Base-by-base conservation (phyloP, 2,888 invertebrate species). In the Caradrina clavipalpis region DNA sequence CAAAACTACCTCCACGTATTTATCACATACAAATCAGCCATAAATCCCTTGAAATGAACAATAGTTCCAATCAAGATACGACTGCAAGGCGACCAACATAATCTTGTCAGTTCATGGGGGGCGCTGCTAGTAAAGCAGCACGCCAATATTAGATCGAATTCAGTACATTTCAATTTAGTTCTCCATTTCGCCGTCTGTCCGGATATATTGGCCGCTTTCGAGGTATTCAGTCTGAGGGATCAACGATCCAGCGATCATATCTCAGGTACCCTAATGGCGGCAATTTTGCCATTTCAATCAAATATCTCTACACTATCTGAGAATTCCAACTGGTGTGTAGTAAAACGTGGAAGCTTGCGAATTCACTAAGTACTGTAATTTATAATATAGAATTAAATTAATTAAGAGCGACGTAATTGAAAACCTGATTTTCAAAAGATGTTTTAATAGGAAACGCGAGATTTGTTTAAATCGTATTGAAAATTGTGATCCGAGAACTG, bases 261-360 rank as follows among this genome's bases (percentile, higher is more conserved):
- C 86, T 73, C 73, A 81, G 84, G 87, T 86, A 82, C 83, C 82
- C 69, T 89, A 90, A 91, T 91, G 77, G 84, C 75, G 69, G 86
- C 88, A 90, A 92, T 92, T 91, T 89, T 81, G 86, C 89, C 85
- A 87, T 89, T 91, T 90, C 91, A 92, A 92, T 92, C 90, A 91
- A 88, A 86, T 82, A 87, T 87, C 47, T 84, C 47, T 84, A 84
- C 82, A 87, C 87, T 87, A 89, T 89, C 87, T 87, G 63, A 79
- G 81, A 72, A 71, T 45, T 59, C 19, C 42, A 21, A 53, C 65
- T 68, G 53, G 21, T 69, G n/a, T 76, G 13, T 57, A 53, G 51
- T 21, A 72, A 57, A 67, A 81, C 57, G n/a, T 54, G 61, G 78
- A 56, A 84, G 31, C 75, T 72, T n/a, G 35, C n/a, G 45, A 59